Evolutionary conservation across 2,888 invertebrate genomes (phyloP).

Genomic region (Bhutanitis thaidina): DNA sequence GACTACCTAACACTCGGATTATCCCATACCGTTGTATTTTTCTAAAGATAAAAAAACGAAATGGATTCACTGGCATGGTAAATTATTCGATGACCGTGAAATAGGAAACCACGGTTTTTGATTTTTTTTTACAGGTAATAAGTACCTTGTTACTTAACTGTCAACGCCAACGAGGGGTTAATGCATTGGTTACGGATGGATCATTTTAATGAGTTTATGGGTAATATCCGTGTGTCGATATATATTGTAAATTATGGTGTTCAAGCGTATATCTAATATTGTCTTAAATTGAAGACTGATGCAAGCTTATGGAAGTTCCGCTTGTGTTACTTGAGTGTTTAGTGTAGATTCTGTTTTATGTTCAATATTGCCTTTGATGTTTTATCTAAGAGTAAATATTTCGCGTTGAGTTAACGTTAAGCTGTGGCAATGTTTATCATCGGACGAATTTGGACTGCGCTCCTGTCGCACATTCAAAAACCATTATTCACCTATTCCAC

Average conservation of each 20-base stretch:
- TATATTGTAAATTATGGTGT: no score
- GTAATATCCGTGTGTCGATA: no score
- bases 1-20: no score
- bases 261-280: not conserved
- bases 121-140: not conserved
- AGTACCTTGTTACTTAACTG: conserved; percentile 13
- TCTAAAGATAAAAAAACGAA: not conserved
- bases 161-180: conserved; percentile 10
- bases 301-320: no score
- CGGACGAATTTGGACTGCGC: conserved; percentile 18
- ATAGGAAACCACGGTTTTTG: conserved; percentile 16
- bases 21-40: no score
- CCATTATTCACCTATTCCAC: conserved; percentile 40
- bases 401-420: conserved; percentile 6
- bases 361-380: conserved; percentile 4
- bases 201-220: conserved; percentile 5
- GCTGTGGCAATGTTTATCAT: conserved; percentile 5
- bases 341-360: not conserved
- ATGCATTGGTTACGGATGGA: conserved; percentile 3
- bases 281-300: not conserved
- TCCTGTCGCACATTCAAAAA: conserved; percentile 40
- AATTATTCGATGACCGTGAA: conserved; percentile 22
- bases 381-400: conserved; percentile 11
- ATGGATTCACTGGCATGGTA: conserved; percentile 16
- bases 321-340: no score